Conservation (phyloP, 2,113 vertebrate genomes). For the Anguilla rostrata region DNA sequence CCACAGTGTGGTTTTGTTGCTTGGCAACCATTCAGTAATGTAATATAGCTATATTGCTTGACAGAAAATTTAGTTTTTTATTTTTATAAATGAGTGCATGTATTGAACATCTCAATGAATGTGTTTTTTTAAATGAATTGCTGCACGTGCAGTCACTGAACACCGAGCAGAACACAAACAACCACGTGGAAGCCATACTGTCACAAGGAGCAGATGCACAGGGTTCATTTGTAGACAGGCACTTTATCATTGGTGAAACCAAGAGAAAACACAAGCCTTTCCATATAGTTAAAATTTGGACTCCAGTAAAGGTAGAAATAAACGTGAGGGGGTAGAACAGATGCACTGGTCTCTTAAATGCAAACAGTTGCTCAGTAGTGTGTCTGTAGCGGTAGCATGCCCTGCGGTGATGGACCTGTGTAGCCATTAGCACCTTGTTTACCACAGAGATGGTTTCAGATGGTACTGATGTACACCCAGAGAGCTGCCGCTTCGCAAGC, state of each 20-base stretch:
- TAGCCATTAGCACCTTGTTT: conserved; percentile 21
- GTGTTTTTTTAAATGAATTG: too few relatives aligned
- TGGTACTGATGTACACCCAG: neutral
- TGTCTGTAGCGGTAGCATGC: neutral
- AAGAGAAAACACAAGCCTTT: neutral
- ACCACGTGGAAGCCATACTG: too few relatives aligned
- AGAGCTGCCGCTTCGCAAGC: neutral
- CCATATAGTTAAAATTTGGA: neutral
- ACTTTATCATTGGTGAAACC: neutral
- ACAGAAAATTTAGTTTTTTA: too few relatives aligned
- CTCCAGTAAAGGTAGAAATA: neutral
- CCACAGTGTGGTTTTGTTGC: too few relatives aligned
- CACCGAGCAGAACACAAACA: too few relatives aligned
- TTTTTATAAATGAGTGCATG: too few relatives aligned
- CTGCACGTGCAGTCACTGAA: too few relatives aligned
- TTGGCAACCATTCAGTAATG: too few relatives aligned
- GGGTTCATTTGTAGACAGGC: neutral
- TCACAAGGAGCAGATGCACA: too few relatives aligned
- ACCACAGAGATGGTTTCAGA: conserved; percentile 2
- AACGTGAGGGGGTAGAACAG: neutral
- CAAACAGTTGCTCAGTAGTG: neutral
- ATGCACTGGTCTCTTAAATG: neutral
- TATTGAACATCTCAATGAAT: too few relatives aligned
- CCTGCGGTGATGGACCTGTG: neutral
- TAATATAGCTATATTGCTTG: too few relatives aligned